A percentile compares a stretch with the other conserved stretches of the same genome.
phyloP scores from a whole-genome alignment of 1,140 invertebrate species.

The Hycleus phaleratus region DNA sequence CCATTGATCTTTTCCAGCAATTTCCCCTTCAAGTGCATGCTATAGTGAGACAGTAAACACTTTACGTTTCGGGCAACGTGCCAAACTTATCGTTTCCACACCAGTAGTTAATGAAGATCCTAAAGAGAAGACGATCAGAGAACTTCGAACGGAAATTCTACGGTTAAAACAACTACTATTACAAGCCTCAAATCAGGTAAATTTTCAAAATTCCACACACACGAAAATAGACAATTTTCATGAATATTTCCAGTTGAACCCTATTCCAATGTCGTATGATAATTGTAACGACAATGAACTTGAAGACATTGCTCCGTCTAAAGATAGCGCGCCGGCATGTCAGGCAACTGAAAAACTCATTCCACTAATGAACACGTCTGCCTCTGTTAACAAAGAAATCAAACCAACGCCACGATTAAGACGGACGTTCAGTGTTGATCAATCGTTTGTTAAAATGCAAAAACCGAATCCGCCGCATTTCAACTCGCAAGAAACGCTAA shows the following conservation, averaged over 20 bases:
- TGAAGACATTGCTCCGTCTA: no score
- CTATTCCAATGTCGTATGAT: constrained; percentile 1
- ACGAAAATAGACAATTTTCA: not conserved
- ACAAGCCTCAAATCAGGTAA: not conserved
- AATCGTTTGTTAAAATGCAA: not conserved
- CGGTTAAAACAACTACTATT: constrained; percentile 34
- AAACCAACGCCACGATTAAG: constrained; percentile 1
- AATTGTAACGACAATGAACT: not conserved
- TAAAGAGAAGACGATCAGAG: constrained; percentile 48
- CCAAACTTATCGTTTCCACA: constrained; percentile 60
- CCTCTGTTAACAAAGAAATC: constrained; percentile 3
- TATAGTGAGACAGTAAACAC: constrained; percentile 66
- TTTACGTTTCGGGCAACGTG: constrained; percentile 59
- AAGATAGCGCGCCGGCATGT: no score
- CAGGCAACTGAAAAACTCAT: constrained; percentile 26
- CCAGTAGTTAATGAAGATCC: constrained; percentile 59
- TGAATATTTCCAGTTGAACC: not conserved
- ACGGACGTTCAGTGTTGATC: constrained; percentile 5
- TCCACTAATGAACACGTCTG: constrained; percentile 34
- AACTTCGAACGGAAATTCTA: constrained; percentile 51
- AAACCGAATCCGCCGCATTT: constrained; percentile 1
- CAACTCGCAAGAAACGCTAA: constrained; percentile 10
- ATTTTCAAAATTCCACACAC: not conserved
- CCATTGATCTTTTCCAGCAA: constrained; percentile 45
- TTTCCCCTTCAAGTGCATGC: constrained; percentile 58